Evolutionary conservation across 1,140 invertebrate genomes (phyloP).

Genomic region (Latrodectus geometricus): DNA sequence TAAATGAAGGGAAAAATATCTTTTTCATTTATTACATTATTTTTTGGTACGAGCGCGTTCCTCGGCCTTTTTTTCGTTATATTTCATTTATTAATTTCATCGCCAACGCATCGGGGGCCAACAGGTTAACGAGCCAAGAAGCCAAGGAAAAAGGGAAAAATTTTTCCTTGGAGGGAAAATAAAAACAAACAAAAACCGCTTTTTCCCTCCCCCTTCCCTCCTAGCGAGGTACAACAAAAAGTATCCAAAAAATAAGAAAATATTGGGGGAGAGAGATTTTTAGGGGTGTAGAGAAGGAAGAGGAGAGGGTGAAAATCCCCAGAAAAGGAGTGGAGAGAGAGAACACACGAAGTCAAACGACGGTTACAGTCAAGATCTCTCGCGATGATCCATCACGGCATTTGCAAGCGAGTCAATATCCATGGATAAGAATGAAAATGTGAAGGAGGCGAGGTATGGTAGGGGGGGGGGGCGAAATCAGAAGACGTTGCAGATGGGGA

Average conservation of each 20-base stretch:
- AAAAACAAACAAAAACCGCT: constrained; percentile 29
- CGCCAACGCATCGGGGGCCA: constrained; percentile 23
- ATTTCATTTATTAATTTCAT: constrained; percentile 49
- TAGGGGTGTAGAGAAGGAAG: not conserved
- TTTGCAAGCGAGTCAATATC: constrained; percentile 56
- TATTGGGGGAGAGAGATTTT: no score
- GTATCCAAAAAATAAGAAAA: constrained; percentile 3
- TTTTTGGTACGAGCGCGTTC: constrained; percentile 4
- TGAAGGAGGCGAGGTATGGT: not conserved
- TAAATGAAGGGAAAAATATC: constrained; percentile 32
- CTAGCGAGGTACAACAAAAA: constrained; percentile 6
- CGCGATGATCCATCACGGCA: constrained; percentile 48
- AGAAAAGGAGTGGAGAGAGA: not conserved
- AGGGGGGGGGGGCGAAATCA: not conserved
- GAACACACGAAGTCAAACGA: constrained; percentile 25
- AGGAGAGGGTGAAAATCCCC: not conserved
- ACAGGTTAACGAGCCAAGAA: constrained; percentile 59
- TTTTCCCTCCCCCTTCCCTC: constrained; percentile 6
- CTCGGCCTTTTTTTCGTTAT: not conserved
- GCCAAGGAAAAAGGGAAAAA: not conserved
- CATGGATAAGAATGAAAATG: constrained; percentile 47
- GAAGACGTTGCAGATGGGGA: not conserved
- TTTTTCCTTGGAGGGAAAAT: not conserved
- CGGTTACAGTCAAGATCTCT: constrained; percentile 35
- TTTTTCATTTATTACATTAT: not conserved